Percentiles rank a stretch among this genome's conserved stretches.
These are phyloP conservation scores for Leptinotarsa texana DNA, from an alignment of 1,140 invertebrate species.

Conservation along the genomic window DNA sequence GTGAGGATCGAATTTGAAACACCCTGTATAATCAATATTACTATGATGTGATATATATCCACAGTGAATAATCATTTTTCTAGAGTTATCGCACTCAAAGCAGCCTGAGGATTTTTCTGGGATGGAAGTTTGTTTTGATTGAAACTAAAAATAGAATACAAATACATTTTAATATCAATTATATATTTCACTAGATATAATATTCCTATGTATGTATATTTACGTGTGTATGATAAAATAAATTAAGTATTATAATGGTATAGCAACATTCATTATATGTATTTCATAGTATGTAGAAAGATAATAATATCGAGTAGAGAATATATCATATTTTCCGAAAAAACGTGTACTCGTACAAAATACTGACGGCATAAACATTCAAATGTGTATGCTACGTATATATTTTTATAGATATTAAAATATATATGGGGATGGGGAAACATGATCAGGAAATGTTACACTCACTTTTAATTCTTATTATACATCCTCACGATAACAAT, in stretches of 20 bases:
- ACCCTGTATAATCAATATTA: no score
- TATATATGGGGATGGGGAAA: slow-evolving; percentile 48
- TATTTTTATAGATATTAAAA: slow-evolving; percentile 49
- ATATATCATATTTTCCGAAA: slow-evolving; percentile 53
- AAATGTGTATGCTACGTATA: slow-evolving; percentile 49
- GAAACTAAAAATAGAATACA: slow-evolving; percentile 49
- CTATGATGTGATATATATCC: no score
- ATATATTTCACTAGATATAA: slow-evolving; percentile 57
- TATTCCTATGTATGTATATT: slow-evolving; percentile 55
- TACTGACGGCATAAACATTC: slow-evolving; percentile 49
- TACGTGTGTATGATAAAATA: slow-evolving; percentile 56
- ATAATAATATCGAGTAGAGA: slow-evolving; percentile 53
- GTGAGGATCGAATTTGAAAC: no score
- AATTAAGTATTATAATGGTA: slow-evolving; percentile 54
- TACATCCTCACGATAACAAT: slow-evolving; percentile 50
- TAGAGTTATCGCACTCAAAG: no score
- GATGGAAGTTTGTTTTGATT: neutral
- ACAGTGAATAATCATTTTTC: no score
- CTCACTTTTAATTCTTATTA: slow-evolving; percentile 48
- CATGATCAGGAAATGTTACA: slow-evolving; percentile 43
- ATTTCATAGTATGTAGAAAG: slow-evolving; percentile 55
- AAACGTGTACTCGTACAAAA: slow-evolving; percentile 57
- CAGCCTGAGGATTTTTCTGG: no score
- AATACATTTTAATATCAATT: slow-evolving; percentile 57
- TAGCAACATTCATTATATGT: slow-evolving; percentile 57